Evolutionary conservation across 2,797 vertebrate genomes (phyloP), one percentile per base, ranked within the genome.

Genomic region (Galago senegalensis): DNA sequence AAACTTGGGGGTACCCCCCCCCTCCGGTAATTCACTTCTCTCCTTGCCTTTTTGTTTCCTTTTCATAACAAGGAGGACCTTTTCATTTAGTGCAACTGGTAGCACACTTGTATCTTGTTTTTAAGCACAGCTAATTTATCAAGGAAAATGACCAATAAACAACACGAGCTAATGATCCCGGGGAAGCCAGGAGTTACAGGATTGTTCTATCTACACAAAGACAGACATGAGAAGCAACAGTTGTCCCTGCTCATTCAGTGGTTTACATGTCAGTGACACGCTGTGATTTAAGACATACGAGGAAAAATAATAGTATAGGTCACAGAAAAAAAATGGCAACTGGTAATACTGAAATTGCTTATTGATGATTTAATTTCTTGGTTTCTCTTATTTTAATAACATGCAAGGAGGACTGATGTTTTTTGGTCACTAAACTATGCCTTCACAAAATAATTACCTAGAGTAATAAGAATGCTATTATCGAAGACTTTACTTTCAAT

Each of bases 251-350:
- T 97, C 27, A n/a, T 93, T 95, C 86, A 93, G 76, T 65, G 61
- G 12, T 37, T 96, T 58, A 84, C 63, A 87, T 89, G 70, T 97
- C 84, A 95, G 61, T 73, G 93, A 83, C 58, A 88, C 23, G 82
- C 85, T 86, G 61, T 94, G 82, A 96, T 93, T 77, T 95, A 94
- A 90, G 77, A 85, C 94, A 92, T 31, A 75, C 40, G 76, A 87
- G 31, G 63, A 91, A 94, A 97, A 97, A 89, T 93, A 95, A 96
- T 87, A 70, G 31, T 58, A 84, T 79, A 82, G 60, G 18, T 90
- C 3, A 23, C 87, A 94, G 34, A 29, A 82, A 87, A 87, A 61
- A 92, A 65, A 40, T 27, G 63, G 53, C 27, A 88, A 81, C 73
- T 83, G n/a, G 56, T 7, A 76, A 80, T 31, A 75, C 43, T 5